Evolutionary conservation across 2,797 vertebrate genomes (phyloP).

Genomic region (Borostomias antarcticus): DNA sequence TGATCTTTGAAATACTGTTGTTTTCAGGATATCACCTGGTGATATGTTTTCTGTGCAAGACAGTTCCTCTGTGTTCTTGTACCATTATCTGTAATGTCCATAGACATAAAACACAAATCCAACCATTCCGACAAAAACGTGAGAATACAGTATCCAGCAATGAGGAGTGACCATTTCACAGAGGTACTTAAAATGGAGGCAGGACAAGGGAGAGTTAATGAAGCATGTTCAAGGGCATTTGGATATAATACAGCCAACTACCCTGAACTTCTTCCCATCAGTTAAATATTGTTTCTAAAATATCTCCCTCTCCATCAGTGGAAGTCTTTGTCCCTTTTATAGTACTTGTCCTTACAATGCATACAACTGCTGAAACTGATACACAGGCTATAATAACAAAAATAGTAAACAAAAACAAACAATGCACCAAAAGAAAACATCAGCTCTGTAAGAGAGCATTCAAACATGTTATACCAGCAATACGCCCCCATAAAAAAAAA

Average conservation of each 20-base stretch:
- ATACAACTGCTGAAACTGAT: slow-evolving; percentile 79
- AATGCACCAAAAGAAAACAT: slow-evolving; percentile 38
- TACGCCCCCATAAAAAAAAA: slow-evolving; percentile 38
- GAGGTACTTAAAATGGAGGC: slow-evolving; percentile 34
- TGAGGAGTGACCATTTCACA: slow-evolving; percentile 47
- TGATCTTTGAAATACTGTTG: slow-evolving; percentile 73
- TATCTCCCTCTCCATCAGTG: slow-evolving; percentile 50
- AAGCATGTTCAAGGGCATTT: slow-evolving; percentile 21
- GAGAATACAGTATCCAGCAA: slow-evolving; percentile 45
- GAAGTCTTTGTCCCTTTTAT: slow-evolving; percentile 67
- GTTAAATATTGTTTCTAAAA: slow-evolving; percentile 43
- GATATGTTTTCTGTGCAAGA: slow-evolving; percentile 62
- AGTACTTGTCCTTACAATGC: slow-evolving; percentile 64
- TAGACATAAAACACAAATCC: slow-evolving; percentile 51
- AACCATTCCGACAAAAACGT: slow-evolving; percentile 39
- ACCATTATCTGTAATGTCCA: slow-evolving; percentile 54
- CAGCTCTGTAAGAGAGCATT: slow-evolving; percentile 52
- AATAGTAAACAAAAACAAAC: slow-evolving; percentile 46
- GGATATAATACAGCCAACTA: slow-evolving; percentile 17
- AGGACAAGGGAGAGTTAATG: slow-evolving; percentile 29
- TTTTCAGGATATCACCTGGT: slow-evolving; percentile 52
- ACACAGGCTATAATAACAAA: slow-evolving; percentile 67
- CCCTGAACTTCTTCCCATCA: slow-evolving; percentile 29
- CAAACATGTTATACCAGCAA: slow-evolving; percentile 53
- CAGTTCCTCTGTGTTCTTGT: slow-evolving; percentile 41